Base-by-base conservation (phyloP, 92 coral and sea anemone species). In the Epizoanthus rinbou region DNA sequence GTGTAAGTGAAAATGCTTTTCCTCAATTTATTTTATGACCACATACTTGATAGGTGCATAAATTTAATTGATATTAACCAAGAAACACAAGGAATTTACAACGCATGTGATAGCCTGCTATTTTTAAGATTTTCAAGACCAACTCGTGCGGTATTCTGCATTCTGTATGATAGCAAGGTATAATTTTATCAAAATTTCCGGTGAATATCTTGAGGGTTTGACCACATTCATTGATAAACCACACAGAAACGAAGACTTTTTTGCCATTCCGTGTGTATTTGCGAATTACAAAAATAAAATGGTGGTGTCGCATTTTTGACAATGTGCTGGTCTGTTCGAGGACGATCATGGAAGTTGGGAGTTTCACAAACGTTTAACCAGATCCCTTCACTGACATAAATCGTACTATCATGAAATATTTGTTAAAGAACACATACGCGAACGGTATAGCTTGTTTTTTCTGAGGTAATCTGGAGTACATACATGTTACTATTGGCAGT, bases 1-100 rank as follows among this genome's bases (percentile, higher is more conserved):
- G 45, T 69, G 82, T 78, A 78, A 78, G 82, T 78, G 82, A 78
- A 76, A 76, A 62, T 41, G 71, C 17, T 41, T 62, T 62, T 78
- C 76, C 54, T 78, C 18, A 60, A 78, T 59, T 58, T 76, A 58
- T 76, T 58, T 58, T 76, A 76, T 59, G 71, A 39, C 56, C 82
- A 60, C 53, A 43, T 59, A 78, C 58, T 62, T 78, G 71, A 78
- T 60, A 41, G 69, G 47, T 15, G 35, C 45, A 57, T 57, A 75
- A 28, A 63, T 59, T 60, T 39, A 57, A 78, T 78, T 78, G 82
- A 78, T 62, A 75, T 24, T 33, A 58, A 75, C 81, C 81, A 78
- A 78, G 24, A 41, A 4, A 18, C 54, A 18, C 37, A 41, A 16
- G 71, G 54, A 17, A 45, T 56, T 45, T 4, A n/a, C 75, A 39